Evolutionary conservation across 2,888 invertebrate species (phyloP), one percentile per base, ranked within the genome.

Genomic region (Palloptera scutellata): DNA sequence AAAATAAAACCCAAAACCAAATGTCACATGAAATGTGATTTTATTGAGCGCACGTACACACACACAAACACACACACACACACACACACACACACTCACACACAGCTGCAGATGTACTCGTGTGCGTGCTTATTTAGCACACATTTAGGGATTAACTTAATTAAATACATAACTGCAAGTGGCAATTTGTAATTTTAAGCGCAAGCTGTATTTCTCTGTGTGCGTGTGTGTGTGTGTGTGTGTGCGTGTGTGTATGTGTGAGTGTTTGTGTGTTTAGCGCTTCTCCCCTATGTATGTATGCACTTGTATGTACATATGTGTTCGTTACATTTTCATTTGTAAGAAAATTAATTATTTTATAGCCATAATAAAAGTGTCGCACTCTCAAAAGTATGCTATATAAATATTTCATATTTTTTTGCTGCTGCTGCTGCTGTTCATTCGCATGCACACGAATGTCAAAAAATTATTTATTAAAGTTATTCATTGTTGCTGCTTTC

Each of bases 311-410:
- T 15, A 17, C 19, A 19, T 9, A 54, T 17, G 40, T 19, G 15
- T 10, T 19, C 10, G 11, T 13, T 45, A 41, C 42, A 20, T 15
- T 6, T 53, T 54, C 15, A n/a, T n/a, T 62, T 62, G 40, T 12
- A 42, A 30, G 52, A n/a, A 19, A 62, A 66, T 66, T 69, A 66
- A 80, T 79, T 80, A 77, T 75, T 79, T 79, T 77, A 78, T 76
- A 30, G 74, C 75, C 74, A 75, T 77, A 77, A 77, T 79, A 76
- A 78, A 80, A 75, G 72, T 76, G 79, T 76, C 69, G 76, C 73
- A 76, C 77, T 30, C 6, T 30, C 6, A 76, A 77, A 77, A 77
- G 73, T 78, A 70, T 67, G 72, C 75, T 70, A 73, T 73, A 71
- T 76, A 75, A 61, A 30, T 30, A 30, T 30, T 30, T 30, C 30